Conservation (phyloP, 2,113 vertebrate species). For the Notothenia rossii region DNA sequence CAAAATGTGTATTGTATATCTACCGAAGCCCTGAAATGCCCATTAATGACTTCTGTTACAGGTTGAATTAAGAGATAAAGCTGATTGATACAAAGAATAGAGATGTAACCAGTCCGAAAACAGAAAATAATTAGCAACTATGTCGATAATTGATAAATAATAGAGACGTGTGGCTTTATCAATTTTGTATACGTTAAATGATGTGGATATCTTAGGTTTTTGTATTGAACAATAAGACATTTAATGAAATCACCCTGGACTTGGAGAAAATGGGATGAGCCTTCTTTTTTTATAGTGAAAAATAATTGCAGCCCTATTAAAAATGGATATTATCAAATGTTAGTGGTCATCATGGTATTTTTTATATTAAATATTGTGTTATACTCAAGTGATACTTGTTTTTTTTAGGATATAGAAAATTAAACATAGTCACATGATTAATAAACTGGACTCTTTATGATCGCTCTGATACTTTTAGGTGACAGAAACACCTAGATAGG, state of each 20-base stretch:
- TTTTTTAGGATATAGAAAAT: background rate
- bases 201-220: too few relatives aligned
- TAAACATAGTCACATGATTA: background rate
- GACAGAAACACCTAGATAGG: background rate
- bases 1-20: background rate
- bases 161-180: too few relatives aligned
- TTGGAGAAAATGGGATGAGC: too few relatives aligned
- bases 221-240: too few relatives aligned
- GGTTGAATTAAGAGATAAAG: background rate
- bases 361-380: background rate
- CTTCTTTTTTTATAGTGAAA: too few relatives aligned
- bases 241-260: too few relatives aligned
- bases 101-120: background rate
- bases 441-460: too few relatives aligned
- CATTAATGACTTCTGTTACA: background rate
- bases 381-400: background rate
- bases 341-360: background rate
- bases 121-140: too few relatives aligned
- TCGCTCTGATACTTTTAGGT: background rate
- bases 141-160: too few relatives aligned
- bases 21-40: background rate
- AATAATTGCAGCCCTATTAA: background rate
- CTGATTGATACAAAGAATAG: background rate
- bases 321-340: background rate
- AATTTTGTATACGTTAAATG: too few relatives aligned